phyloP scores from a whole-genome alignment of 1,140 invertebrate species.

The Sarcophaga peregrina region DNA sequence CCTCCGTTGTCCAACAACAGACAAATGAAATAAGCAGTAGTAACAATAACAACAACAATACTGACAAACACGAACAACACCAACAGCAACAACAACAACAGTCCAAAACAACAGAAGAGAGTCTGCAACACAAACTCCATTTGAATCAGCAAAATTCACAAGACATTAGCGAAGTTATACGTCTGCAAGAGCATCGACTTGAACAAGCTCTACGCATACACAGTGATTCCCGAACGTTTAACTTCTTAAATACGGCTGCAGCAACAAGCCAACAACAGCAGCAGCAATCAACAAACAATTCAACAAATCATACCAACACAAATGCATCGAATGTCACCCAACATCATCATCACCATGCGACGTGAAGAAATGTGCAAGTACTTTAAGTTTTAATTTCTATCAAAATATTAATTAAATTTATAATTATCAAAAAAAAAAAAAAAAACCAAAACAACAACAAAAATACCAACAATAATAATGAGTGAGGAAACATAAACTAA shows the following conservation, averaged over 20 bases:
- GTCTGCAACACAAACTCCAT: slow-evolving; percentile 68
- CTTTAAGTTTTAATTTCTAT: too few relatives aligned
- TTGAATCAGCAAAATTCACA: slow-evolving; percentile 54
- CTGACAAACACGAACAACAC: not conserved
- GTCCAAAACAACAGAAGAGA: slow-evolving; percentile 8
- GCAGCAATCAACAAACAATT: slow-evolving; percentile 52
- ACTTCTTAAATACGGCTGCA: slow-evolving; percentile 47
- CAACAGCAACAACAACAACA: slow-evolving; percentile 41
- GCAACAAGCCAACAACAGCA: slow-evolving; percentile 72
- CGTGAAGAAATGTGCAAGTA: not conserved
- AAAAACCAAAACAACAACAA: too few relatives aligned
- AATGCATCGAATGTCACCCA: too few relatives aligned
- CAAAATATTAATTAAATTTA: too few relatives aligned
- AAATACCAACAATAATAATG: too few relatives aligned
- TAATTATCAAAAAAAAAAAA: too few relatives aligned
- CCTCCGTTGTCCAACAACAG: slow-evolving; percentile 68
- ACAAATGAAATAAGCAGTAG: slow-evolving; percentile 38
- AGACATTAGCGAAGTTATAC: slow-evolving; percentile 76
- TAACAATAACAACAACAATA: slow-evolving; percentile 44
- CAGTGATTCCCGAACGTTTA: slow-evolving; percentile 66
- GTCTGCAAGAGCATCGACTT: slow-evolving; percentile 82
- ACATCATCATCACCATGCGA: not conserved
- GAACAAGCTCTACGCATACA: slow-evolving; percentile 85
- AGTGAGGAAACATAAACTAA: too few relatives aligned
- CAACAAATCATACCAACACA: not conserved